Percentiles rank a stretch among this genome's conserved stretches.
These are phyloP conservation scores for Oncorhynchus mykiss DNA, from an alignment of 2,113 vertebrate species.

Conservation along the genomic window DNA sequence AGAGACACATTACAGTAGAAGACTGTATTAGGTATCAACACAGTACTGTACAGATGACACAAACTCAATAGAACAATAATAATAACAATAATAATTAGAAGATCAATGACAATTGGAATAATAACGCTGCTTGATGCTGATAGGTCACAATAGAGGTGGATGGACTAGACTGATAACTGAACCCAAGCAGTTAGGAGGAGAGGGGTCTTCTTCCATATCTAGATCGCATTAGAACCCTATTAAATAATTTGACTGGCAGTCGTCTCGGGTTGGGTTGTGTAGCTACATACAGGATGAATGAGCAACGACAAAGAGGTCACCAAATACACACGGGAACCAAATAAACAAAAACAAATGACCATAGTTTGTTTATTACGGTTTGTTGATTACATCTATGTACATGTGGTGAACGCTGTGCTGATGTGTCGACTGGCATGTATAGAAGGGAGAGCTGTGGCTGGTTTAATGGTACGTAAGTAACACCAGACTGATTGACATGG, in stretches of 20 bases:
- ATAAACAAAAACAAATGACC: conserved; percentile 41
- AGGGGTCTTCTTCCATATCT: conserved; percentile 65
- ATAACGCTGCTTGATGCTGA: conserved; percentile 68
- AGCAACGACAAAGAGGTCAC: conserved; percentile 83
- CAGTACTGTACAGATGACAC: conserved; percentile 89
- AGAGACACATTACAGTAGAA: conserved; percentile 85
- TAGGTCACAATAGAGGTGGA: conserved; percentile 45
- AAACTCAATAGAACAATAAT: conserved; percentile 72
- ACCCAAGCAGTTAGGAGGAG: conserved; percentile 65
- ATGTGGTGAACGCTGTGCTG: conserved; percentile 38
- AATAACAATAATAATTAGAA: conserved; percentile 61
- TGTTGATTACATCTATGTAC: conserved; percentile 76
- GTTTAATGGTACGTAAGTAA: not conserved
- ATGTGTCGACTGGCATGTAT: not conserved
- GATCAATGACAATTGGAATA: conserved; percentile 63
- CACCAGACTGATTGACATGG: not conserved
- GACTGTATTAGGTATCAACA: conserved; percentile 81
- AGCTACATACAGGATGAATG: conserved; percentile 67
- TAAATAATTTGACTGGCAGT: conserved; percentile 79
- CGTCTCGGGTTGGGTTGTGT: conserved; percentile 52
- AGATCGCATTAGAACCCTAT: conserved; percentile 78
- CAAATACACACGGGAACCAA: conserved; percentile 67
- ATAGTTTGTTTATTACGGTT: conserved; percentile 22
- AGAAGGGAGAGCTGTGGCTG: not conserved
- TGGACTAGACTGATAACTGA: conserved; percentile 30